Percentiles rank a stretch among this genome's conserved stretches.
Evolutionary conservation across 2,113 vertebrate genomes (phyloP).

Genomic region (Charadrius vociferus): DNA sequence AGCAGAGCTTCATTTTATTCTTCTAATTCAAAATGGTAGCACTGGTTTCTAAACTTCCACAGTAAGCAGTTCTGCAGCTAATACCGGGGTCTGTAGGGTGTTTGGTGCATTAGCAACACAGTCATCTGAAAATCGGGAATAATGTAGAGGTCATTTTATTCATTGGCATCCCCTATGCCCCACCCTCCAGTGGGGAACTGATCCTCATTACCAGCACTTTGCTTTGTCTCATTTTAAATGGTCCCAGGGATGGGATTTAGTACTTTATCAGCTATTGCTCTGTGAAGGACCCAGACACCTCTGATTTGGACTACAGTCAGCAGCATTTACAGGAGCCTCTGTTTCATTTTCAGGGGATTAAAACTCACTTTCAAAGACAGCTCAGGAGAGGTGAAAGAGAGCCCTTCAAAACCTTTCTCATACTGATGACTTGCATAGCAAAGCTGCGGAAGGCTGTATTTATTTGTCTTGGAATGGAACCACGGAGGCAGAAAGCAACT

Average conservation of each 20-base stretch:
- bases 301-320: neutral
- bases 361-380: neutral
- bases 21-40: neutral
- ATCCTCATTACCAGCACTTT: neutral
- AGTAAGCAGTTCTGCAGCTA: neutral
- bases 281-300: neutral
- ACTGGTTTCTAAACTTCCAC: neutral
- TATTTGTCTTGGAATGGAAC: neutral
- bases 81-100: neutral
- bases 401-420: neutral
- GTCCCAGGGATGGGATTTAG: neutral
- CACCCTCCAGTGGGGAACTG: neutral
- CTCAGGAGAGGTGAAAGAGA: neutral
- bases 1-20: neutral
- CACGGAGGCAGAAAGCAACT: neutral
- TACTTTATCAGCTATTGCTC: neutral
- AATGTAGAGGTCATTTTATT: neutral
- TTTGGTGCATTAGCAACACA: neutral
- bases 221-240: neutral
- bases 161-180: neutral
- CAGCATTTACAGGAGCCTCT: neutral
- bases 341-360: constrained; percentile 1
- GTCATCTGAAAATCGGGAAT: neutral
- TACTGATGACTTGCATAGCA: neutral
- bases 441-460: neutral